Conservation (phyloP, 2,113 vertebrate genomes). For the Stercorarius parasiticus region DNA sequence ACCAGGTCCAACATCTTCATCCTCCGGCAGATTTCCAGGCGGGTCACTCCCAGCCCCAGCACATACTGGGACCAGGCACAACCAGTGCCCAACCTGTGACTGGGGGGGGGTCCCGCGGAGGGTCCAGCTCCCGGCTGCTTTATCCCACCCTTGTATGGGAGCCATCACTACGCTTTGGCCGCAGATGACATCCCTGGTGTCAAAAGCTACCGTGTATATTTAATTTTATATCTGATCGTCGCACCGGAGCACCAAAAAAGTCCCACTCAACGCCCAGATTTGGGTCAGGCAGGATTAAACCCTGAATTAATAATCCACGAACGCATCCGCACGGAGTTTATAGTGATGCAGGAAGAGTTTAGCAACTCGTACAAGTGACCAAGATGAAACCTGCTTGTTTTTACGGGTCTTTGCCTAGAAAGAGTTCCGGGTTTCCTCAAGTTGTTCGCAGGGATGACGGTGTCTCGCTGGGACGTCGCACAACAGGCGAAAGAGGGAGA, state of each 20-base stretch:
- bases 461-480: accelerated
- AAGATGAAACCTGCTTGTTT: neutral
- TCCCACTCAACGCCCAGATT: neutral
- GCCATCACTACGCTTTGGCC: neutral
- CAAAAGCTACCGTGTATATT: neutral
- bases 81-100: accelerated
- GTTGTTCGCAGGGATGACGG: neutral
- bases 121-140: neutral
- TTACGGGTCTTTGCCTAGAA: neutral
- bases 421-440: neutral
- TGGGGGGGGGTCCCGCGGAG: accelerated
- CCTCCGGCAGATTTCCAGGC: accelerated
- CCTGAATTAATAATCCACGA: neutral
- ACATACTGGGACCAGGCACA: neutral
- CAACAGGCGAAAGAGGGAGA: neutral
- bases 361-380: neutral
- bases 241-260: neutral
- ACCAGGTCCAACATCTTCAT: neutral
- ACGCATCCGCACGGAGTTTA: accelerated
- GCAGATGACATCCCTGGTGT: neutral
- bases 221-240: neutral
- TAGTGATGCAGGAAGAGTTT: neutral
- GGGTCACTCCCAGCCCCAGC: neutral
- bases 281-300: neutral
- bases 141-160: neutral